Base-by-base conservation (phyloP, 30 jellyfish, hydroid and myxozoan genomes). In the Chironex yamaguchii region DNA sequence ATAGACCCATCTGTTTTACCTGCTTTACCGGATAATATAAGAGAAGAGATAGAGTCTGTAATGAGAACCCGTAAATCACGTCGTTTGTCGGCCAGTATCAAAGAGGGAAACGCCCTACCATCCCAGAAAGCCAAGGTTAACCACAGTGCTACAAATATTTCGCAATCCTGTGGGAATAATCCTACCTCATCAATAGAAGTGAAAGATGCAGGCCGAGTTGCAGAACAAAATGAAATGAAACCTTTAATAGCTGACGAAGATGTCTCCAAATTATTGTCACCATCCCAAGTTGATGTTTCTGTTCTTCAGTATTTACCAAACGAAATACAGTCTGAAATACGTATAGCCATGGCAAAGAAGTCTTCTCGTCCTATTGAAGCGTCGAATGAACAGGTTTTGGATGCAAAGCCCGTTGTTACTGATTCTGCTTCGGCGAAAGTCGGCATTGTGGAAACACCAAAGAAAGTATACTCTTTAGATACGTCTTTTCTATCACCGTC, bases 271-370 rank as follows among this genome's bases (percentile, higher is more conserved):
- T 54, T 91, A 51, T 88, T 90, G 32, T 89, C 97, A 2, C 84
- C 95, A 21, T 84, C 96, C 27, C 93, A 84, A 49, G 74, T 91
- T 36, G 97, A 91, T 53, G 85, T 86, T 12, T 36, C 79, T 34
- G 96, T 83, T 17, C 75, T 91, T 31, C 52, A 84, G 28, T 90
- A 87, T 20, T 53, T 91, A 29, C 97, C 97, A 1, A 87, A 67
- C 4, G 96, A 91, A 30, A 75, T 91, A 17, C 86, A 78, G 42
- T n/a, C 54, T 62, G 88, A 77, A 29, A 58, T 77, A 2, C 25
- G n/a, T 9, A 14, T 32, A 14, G 49, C 29, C 23, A 17, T 74
- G 81, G 49, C 4, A 26, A 74, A 58, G 73, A 28, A 49, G 84
- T 58, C 89, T 68, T 63, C 64, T 30, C 1, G 66, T 2, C 88